phyloP scores from a whole-genome alignment of 2,113 vertebrate genomes.

The Carassius gibelio region DNA sequence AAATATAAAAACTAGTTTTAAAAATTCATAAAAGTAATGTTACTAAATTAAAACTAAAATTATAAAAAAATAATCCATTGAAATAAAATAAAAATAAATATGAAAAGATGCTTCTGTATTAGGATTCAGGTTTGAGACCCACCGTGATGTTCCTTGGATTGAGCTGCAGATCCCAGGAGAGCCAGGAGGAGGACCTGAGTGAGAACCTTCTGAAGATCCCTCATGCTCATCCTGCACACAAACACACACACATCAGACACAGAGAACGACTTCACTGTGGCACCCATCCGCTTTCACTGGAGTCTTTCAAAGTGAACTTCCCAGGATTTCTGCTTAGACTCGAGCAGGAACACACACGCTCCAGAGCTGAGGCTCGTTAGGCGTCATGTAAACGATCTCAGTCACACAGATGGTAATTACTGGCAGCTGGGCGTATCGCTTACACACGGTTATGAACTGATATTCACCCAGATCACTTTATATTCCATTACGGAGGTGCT shows the following conservation, averaged over 20 bases:
- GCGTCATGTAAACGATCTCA: background rate
- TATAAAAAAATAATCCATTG: too few species aligned
- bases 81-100: too few species aligned
- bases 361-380: background rate
- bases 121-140: constrained; percentile 62
- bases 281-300: background rate
- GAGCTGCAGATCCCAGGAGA: constrained; percentile 84
- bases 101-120: too few species aligned
- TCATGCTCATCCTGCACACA: constrained; percentile 90
- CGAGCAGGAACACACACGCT: background rate
- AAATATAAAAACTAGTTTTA: too few species aligned
- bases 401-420: constrained; percentile 9
- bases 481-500: constrained; percentile 63
- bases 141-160: constrained; percentile 88
- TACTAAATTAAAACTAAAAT: too few species aligned
- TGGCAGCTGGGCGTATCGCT: constrained; percentile 6
- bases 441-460: constrained; percentile 44
- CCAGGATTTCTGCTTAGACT: background rate
- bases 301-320: background rate
- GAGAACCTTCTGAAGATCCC: constrained; percentile 84
- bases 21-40: too few species aligned
- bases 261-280: too few species aligned
- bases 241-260: constrained; percentile 33
- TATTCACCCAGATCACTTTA: constrained; percentile 62
- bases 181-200: constrained; percentile 83